Base-by-base conservation (phyloP, 2,888 invertebrate species). In the Ormyrus rosae region DNA sequence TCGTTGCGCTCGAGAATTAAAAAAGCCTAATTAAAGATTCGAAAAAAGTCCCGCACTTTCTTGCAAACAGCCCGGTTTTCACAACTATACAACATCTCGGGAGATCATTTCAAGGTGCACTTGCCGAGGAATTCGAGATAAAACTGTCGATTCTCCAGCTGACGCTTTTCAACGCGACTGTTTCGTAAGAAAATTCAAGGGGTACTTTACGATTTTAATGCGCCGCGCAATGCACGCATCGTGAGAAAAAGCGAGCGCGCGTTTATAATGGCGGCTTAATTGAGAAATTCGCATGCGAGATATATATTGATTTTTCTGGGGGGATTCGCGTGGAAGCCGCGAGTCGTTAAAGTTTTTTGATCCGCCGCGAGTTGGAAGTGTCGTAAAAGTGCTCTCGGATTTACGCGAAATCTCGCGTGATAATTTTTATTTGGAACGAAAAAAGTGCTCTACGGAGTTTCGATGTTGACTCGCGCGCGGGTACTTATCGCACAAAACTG, bases 121-220 rank as follows among this genome's bases (percentile, higher is more conserved):
- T 0, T 3, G 34, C 48, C 48, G 19, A 48, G 51, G 60, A 34
- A 74, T 74, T 74, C 61, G 4, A 61, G 46, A 53, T 45, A 68
- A 34, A 34, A 48, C 65, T 19, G 64, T 63, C 19, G 48, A 50
- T 65, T 72, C 19, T 74, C 56, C 4, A 56, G 11, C 65, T 58
- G 67, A 67, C 67, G 53, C 50, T 67, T 51, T 34, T 50, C 55
- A 10, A 51, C 4, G 34, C 51, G 13, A 34, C 10, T n/a, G n/a
- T 75, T 60, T 75, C 67, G 51, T 51, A 75, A 67, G 67, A 56
- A 46, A 73, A 48, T 56, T 7, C 11, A 34, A 34, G 19, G 7
- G 46, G 34, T 8, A 61, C 46, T 75, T 75, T 68, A 68, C 68
- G 75, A 58, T 56, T 46, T 46, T 70, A 64, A 45, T 11, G 65